Evolutionary conservation across 2,888 invertebrate genomes (phyloP), one percentile per base, ranked within the genome.

Genomic region (Formica aserva): DNA sequence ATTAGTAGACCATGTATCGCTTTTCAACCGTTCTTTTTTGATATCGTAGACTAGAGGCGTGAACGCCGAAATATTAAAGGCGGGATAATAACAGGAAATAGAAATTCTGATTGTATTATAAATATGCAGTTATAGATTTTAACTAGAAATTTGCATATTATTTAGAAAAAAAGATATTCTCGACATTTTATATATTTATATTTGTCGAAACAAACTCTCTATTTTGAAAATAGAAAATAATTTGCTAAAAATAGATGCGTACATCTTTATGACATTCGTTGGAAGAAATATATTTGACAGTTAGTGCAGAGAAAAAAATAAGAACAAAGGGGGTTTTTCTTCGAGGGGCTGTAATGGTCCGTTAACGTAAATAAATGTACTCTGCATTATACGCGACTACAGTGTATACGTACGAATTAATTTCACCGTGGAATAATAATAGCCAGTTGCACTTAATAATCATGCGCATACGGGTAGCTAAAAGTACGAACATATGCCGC

Each of bases 1-100:
- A 88, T 89, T 82, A 82, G 87, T 84, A 81, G 45, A 72, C 87
- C 84, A 78, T 66, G 82, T 86, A 86, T 88, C 86, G 87, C 88
- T 89, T 88, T 83, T 66, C 77, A n/a, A 83, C 26, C 67, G 1
- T 78, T 32, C 9, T 71, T 69, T 69, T 78, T 18, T 29, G 3
- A 22, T 41, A 65, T 38, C 35, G 6, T 15, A 15, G 55, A 66
- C 11, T 48, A 38, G 11, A 22, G 57, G 41, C 71, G 45, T 41
- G 60, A 72, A 60, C 45, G 41, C 22, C 22, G 13, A 60, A 60
- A 72, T 48, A 55, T 60, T 35, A 9, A 45, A 71, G 26, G 45
- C 4, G 5, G 22, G 71, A 32, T 55, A 35, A 1, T 45, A 71
- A 9, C 13, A 29, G 38, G 3, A 41, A 57, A 18, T 45, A 60